Percentiles rank a stretch among this genome's conserved stretches.
Conservation (phyloP, 2,113 vertebrate species). For the Tursiops truncatus region DNA sequence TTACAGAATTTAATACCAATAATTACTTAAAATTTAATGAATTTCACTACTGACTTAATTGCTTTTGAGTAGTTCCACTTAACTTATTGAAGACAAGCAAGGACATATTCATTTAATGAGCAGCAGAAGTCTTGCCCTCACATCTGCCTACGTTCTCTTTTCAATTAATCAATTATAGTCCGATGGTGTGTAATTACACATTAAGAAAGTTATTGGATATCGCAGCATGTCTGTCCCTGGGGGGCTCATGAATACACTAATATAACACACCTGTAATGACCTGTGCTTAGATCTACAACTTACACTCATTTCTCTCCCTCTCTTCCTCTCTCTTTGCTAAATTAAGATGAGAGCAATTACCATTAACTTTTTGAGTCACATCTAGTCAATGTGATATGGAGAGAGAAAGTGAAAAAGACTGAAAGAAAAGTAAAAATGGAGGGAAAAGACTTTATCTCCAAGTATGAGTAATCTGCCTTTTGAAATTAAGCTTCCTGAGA, state of each 20-base stretch:
- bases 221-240: conserved; percentile 82
- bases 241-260: conserved; percentile 86
- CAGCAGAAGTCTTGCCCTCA: conserved; percentile 84
- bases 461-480: conserved; percentile 76
- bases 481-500: conserved; percentile 57
- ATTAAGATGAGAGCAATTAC: conserved; percentile 85
- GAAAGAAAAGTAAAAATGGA: conserved; percentile 12
- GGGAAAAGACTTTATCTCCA: conserved; percentile 35
- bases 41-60: conserved; percentile 87
- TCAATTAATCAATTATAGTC: conserved; percentile 91
- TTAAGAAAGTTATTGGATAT: conserved; percentile 89
- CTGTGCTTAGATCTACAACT: conserved; percentile 84
- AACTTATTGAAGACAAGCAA: conserved; percentile 88
- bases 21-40: conserved; percentile 89
- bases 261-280: conserved; percentile 89
- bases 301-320: conserved; percentile 81
- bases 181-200: conserved; percentile 88
- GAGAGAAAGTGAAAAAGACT: conserved; percentile 55
- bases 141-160: conserved; percentile 88
- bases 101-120: conserved; percentile 86
- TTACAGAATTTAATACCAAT: conserved; percentile 84
- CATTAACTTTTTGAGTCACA: conserved; percentile 85
- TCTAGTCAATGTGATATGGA: conserved; percentile 79
- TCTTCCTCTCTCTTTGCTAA: conserved; percentile 75
- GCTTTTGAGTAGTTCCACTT: conserved; percentile 87